A percentile compares a stretch with the other conserved stretches of the same genome.
These are phyloP conservation scores for Phaonia tiefii DNA, from an alignment of 2,888 invertebrate species.

Conservation along the genomic window DNA sequence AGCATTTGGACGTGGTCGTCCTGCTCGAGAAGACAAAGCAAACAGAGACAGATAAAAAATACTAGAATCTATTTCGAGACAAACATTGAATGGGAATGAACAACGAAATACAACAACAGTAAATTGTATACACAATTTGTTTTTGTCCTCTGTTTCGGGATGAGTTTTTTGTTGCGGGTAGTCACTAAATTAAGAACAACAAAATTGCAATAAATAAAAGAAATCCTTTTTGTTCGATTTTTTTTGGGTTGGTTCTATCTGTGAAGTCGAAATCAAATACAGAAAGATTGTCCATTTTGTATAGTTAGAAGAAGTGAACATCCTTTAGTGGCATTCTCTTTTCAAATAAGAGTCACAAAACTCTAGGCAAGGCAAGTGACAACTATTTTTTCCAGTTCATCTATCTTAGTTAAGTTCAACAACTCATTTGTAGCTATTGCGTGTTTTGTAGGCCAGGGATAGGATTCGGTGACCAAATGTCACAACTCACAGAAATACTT, in stretches of 20 bases:
- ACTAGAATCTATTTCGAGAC: constrained; percentile 27
- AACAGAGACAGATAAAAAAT: constrained; percentile 34
- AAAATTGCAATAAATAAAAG: constrained; percentile 57
- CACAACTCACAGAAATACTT: no score
- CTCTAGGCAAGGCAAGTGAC: constrained; percentile 52
- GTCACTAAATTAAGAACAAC: constrained; percentile 57
- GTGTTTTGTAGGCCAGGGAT: no score
- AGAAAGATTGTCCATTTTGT: constrained; percentile 52
- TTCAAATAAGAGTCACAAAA: constrained; percentile 2
- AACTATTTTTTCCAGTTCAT: constrained; percentile 69
- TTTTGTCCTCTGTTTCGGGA: background rate
- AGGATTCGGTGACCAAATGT: no score
- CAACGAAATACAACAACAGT: constrained; percentile 34
- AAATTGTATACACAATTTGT: constrained; percentile 49
- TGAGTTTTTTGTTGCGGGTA: constrained; percentile 5
- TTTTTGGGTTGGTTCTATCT: background rate
- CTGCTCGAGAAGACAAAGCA: constrained; percentile 79
- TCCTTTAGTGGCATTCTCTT: constrained; percentile 47
- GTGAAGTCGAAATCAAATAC: background rate
- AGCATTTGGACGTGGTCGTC: constrained; percentile 88
- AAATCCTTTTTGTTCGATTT: constrained; percentile 29
- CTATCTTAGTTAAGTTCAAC: constrained; percentile 69
- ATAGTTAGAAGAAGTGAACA: constrained; percentile 49
- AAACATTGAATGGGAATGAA: constrained; percentile 40
- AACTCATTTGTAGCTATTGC: constrained; percentile 60